Evolutionary conservation across 2,113 vertebrate species (phyloP), one percentile per base, ranked within the genome.

Genomic region (Muntiacus muntjak): DNA sequence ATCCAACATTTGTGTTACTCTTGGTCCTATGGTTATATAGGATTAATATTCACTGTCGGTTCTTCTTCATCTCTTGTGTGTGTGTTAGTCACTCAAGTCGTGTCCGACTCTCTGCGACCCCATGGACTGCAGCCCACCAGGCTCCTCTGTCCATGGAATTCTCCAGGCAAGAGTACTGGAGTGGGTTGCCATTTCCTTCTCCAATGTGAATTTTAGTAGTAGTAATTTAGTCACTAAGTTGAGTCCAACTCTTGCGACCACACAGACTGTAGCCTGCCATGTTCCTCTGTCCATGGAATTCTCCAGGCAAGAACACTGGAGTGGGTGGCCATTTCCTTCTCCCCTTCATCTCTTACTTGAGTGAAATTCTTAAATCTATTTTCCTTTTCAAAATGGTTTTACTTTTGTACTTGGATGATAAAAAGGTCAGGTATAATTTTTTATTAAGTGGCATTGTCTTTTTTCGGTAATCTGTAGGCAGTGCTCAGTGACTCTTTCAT

Each of bases 91-190:
- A 64, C 28, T 64, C 60, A n/a, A n/a, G 15, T 64, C 15, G 1
- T n/a, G 62, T 17, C 15, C 0, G 0, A 64, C 52, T 64, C 62
- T 64, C 15, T 64, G 30, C 17, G 30, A 64, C 7, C 30, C 30
- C 30, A 64, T 17, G 62, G 62, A 17, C 62, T n/a, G 7, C 15
- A 64, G 62, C 62, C 33, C 30, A n/a, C 62, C 7, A 64, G 62
- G 30, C 15, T 17, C 14, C 1, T 64, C 14, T 64, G 60, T 33
- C 62, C 30, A 64, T 64, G 62, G 62, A 3, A 64, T 64, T 64
- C 60, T n/a, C 62, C 30, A 64, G 60, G 60, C 6, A 33, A 62
- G 60, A 62, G 33, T 14, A 62, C 13, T 62, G 14, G 14, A 1
- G 28, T 62, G 60, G 60, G 60, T 33, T 33, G 60, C 60, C 13